Evolutionary conservation across 2,797 vertebrate genomes (phyloP).

Genomic region (Falco novaeseelandiae): DNA sequence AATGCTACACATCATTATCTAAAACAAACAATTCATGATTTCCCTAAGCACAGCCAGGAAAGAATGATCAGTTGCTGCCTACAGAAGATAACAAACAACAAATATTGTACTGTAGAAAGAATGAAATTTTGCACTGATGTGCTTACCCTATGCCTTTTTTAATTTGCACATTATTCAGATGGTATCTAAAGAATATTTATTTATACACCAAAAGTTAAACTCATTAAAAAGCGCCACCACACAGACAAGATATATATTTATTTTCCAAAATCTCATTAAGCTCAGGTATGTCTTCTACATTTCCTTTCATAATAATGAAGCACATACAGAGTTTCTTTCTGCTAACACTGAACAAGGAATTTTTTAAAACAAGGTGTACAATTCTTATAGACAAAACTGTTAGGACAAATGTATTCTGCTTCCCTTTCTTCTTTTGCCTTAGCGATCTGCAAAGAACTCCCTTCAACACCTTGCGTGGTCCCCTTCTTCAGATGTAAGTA

Average conservation of each 20-base stretch:
- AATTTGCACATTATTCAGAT: constrained; percentile 45
- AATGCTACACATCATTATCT: constrained; percentile 58
- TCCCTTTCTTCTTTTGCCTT: not conserved
- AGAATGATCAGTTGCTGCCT: constrained; percentile 59
- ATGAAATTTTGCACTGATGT: not conserved
- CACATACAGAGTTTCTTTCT: not conserved
- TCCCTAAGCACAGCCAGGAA: constrained; percentile 54
- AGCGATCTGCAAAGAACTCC: not conserved
- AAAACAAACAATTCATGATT: constrained; percentile 65
- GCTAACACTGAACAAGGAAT: not conserved
- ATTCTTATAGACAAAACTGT: not conserved
- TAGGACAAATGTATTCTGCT: not conserved
- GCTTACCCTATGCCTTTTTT: not conserved
- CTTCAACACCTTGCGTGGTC: not conserved
- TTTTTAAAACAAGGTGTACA: not conserved
- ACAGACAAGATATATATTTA: constrained; percentile 28
- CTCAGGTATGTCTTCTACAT: not conserved
- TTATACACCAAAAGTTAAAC: constrained; percentile 36
- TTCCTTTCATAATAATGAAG: constrained; percentile 22
- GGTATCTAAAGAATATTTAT: constrained; percentile 43
- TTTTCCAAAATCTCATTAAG: constrained; percentile 63
- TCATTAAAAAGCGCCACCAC: constrained; percentile 35
- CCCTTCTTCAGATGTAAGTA: not conserved
- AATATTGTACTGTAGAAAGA: constrained; percentile 39
- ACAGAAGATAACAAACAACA: constrained; percentile 57